Evolutionary conservation across 2,888 invertebrate genomes (phyloP).

Genomic region (Lycophotia porphyrea): DNA sequence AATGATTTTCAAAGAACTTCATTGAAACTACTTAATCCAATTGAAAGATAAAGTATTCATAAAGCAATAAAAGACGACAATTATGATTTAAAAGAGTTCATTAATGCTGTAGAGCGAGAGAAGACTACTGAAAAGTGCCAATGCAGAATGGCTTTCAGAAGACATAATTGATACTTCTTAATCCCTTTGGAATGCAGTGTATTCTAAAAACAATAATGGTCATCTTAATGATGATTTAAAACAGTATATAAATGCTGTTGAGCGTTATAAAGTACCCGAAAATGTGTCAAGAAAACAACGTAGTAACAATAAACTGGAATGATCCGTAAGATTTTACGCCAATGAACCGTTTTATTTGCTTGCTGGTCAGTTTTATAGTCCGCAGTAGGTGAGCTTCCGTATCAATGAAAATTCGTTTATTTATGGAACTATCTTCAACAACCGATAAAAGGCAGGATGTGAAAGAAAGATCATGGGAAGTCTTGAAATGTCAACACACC

Average conservation of each 20-base stretch:
- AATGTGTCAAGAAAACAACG: conserved; percentile 18
- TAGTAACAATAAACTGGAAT: conserved; percentile 28
- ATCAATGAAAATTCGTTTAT: conserved; percentile 46
- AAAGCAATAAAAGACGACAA: conserved; percentile 12
- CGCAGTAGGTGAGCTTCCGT: conserved; percentile 45
- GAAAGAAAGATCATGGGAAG: conserved; percentile 42
- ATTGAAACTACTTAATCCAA: conserved; percentile 7
- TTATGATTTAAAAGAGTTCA: not conserved
- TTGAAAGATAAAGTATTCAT: not conserved
- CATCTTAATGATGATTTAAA: conserved; percentile 1
- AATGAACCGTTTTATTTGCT: conserved; percentile 33
- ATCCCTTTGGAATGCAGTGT: not conserved
- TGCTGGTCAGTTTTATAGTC: conserved; percentile 40
- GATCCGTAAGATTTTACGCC: conserved; percentile 31
- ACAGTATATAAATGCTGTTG: not conserved
- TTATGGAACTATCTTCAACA: conserved; percentile 35
- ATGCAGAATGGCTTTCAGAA: conserved; percentile 5
- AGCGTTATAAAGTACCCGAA: not conserved
- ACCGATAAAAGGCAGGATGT: conserved; percentile 35
- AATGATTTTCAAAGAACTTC: not conserved
- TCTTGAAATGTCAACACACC: conserved; percentile 23
- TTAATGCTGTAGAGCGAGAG: not conserved
- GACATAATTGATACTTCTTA: not conserved
- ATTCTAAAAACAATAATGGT: not conserved
- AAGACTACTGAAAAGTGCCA: not conserved